These are phyloP conservation scores for Naso thynnoides DNA, from an alignment of 2,797 vertebrate genomes.

Conservation along the genomic window DNA sequence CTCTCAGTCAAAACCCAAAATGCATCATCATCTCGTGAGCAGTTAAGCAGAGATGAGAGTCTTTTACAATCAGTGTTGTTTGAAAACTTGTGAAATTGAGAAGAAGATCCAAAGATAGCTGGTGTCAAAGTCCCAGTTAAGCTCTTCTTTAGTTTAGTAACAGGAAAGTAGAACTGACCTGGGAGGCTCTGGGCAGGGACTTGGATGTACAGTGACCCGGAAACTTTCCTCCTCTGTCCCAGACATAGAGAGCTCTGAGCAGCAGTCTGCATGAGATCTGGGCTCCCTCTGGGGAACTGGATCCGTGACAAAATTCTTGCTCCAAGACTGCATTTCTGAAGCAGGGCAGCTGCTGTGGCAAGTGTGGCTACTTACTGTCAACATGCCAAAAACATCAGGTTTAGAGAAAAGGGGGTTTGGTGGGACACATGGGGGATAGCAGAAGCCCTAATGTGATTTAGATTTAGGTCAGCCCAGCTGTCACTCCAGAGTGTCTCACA, in stretches of 20 bases:
- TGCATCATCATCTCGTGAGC: neutral
- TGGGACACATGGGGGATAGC: conserved; percentile 39
- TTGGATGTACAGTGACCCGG: conserved; percentile 79
- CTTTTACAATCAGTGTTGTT: conserved; percentile 5
- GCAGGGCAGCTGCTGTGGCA: conserved; percentile 75
- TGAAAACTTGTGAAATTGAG: conserved; percentile 22
- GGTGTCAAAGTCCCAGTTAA: conserved; percentile 54
- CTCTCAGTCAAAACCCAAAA: neutral
- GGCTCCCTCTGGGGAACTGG: conserved; percentile 75
- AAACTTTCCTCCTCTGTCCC: conserved; percentile 74
- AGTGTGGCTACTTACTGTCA: conserved; percentile 72
- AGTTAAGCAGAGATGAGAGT: neutral
- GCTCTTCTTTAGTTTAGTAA: conserved; percentile 49
- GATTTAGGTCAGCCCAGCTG: conserved; percentile 71
- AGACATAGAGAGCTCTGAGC: conserved; percentile 77
- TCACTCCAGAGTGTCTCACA: conserved; percentile 48
- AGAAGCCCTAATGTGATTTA: conserved; percentile 54
- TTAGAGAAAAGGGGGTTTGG: conserved; percentile 55
- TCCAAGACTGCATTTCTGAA: conserved; percentile 70
- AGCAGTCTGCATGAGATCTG: conserved; percentile 70
- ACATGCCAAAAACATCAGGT: conserved; percentile 71
- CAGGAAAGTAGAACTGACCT: conserved; percentile 64
- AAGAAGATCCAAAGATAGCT: conserved; percentile 43
- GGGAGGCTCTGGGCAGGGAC: conserved; percentile 46
- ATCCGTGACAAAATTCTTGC: conserved; percentile 78